Evolutionary conservation across 2,797 vertebrate species (phyloP).

Genomic region (Micropoecilia bifurca): DNA sequence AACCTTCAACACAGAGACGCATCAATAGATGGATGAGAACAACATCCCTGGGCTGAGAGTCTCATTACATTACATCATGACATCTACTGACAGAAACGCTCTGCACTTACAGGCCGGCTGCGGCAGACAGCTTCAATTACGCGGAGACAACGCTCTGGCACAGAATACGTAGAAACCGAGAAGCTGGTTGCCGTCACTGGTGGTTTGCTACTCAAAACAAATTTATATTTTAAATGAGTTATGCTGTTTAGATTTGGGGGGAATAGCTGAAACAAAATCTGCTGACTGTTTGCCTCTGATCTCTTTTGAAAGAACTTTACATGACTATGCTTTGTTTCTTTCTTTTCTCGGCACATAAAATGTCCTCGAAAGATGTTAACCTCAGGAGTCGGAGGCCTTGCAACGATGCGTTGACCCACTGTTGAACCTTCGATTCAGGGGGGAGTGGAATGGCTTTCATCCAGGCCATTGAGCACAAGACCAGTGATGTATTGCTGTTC

Average conservation of each 20-base stretch:
- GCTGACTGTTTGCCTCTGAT: slow-evolving; percentile 22
- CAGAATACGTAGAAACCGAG: slow-evolving; percentile 2
- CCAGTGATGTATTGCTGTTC: not conserved
- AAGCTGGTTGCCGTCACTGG: slow-evolving; percentile 16
- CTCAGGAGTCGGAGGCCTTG: not conserved
- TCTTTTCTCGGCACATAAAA: not conserved
- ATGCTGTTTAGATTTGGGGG: slow-evolving; percentile 17
- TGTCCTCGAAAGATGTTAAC: not conserved
- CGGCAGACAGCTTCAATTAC: slow-evolving; percentile 49
- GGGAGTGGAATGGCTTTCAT: not conserved
- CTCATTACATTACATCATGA: slow-evolving; percentile 24
- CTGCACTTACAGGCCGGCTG: slow-evolving; percentile 18
- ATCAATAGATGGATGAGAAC: not conserved
- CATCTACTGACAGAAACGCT: slow-evolving; percentile 1
- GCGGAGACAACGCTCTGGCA: slow-evolving; percentile 40
- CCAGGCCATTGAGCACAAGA: not conserved
- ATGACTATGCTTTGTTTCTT: not conserved
- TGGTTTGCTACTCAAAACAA: slow-evolving; percentile 24
- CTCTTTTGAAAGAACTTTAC: slow-evolving; percentile 7
- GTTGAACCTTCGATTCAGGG: not conserved
- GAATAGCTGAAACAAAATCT: slow-evolving; percentile 22
- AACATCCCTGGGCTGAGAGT: not conserved
- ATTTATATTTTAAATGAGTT: slow-evolving; percentile 34
- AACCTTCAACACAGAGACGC: not conserved
- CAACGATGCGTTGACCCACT: not conserved